Evolutionary conservation across 2,113 vertebrate species (phyloP).

Genomic region (Chaetura pelagica): DNA sequence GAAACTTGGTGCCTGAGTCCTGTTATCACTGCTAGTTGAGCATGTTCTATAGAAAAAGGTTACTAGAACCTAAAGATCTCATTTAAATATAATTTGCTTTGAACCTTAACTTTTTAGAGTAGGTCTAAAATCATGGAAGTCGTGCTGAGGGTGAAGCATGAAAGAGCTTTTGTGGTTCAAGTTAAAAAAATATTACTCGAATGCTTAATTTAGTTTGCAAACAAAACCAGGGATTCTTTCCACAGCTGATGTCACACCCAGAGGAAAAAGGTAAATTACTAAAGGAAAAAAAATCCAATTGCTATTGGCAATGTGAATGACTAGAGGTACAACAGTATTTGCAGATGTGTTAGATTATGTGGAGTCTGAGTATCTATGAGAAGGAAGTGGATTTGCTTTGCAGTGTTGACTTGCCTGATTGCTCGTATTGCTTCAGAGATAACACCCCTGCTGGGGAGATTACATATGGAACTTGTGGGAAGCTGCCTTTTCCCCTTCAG

Average conservation of each 20-base stretch:
- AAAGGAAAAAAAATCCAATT: not conserved
- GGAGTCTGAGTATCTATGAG: not conserved
- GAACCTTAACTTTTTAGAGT: not conserved
- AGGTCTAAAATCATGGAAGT: not conserved
- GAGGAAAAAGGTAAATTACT: not conserved
- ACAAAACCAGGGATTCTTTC: not conserved
- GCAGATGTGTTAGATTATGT: not conserved
- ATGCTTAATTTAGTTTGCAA: not conserved
- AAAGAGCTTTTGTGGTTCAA: not conserved
- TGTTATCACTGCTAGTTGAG: not conserved
- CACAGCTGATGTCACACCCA: not conserved
- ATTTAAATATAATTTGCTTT: constrained; percentile 23
- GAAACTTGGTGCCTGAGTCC: not conserved
- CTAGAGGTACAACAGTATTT: not conserved
- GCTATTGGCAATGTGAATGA: not conserved
- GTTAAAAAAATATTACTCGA: not conserved
- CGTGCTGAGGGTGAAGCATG: not conserved
- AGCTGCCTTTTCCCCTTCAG: not conserved
- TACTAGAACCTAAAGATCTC: not conserved
- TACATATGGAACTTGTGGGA: not conserved
- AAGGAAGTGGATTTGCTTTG: not conserved
- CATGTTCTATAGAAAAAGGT: not conserved
- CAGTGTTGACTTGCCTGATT: not conserved
- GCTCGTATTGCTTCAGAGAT: not conserved
- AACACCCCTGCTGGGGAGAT: not conserved